Evolutionary conservation across 1,140 invertebrate genomes (phyloP), one percentile per base, ranked within the genome.

Genomic region (Cotesia vestalis): DNA sequence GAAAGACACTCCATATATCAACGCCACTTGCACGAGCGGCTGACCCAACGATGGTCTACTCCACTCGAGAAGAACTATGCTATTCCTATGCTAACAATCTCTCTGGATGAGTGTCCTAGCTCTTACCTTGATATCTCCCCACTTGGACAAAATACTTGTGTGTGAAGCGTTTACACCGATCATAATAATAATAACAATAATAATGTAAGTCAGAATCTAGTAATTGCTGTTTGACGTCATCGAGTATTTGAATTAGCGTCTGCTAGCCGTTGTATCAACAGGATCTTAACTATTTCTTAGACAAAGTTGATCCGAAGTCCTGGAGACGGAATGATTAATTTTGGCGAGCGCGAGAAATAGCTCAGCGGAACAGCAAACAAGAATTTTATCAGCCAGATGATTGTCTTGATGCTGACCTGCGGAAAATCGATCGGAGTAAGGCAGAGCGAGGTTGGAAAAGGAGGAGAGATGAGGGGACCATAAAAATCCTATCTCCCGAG

Each of bases 61-160:
- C 78, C 75, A 83, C 79, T 83, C 73, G 78, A 77, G 78, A 77
- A 76, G 72, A 79, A 83, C 84, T 83, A 46, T 46, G 40, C 40
- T 46, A 83, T 85, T 86, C 78, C 83, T 82, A 84, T 85, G 83
- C 83, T 85, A 85, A 84, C 84, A 79, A 80, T 74, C 80, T 82
- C 80, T 76, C 78, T 71, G 72, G 77, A 79, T 81, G 81, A 84
- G 79, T 80, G 78, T 78, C 78, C 72, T 79, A 75, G 71, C 76
- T 73, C 75, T 76, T 75, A 79, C 72, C 66, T 75, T 73, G 53
- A 69, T 27, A 27, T 38, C 55, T 61, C 63, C 61, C 70, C 63
- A 27, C 72, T 67, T 35, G 69, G 66, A 66, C 38, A n/a, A 62
- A 11, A 61, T 72, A 53, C 55, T 67, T 38, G 38, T 52, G 14